Base-by-base conservation (phyloP, 2,888 invertebrate species). In the Saturnia japonica region DNA sequence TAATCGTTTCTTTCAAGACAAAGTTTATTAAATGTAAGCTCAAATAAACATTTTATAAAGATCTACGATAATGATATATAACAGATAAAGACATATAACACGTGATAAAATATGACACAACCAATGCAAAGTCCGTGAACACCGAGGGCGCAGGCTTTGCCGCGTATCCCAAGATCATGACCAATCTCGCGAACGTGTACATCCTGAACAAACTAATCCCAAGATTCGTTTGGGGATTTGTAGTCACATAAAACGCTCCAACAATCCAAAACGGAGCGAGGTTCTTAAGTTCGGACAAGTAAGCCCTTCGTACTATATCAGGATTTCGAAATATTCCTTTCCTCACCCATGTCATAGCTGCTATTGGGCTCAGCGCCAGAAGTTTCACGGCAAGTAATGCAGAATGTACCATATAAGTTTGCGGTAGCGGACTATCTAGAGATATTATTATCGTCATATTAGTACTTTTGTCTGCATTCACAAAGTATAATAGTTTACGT, bases 191-290 rank as follows among this genome's bases (percentile, higher is more conserved):
- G 1, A 80, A 54, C 7, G 67, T 70, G 9, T 70, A 70, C 22
- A 66, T 70, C 11, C 67, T 51, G 54, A 67, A 67, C 14, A 70
- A 67, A 42, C 67, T 67, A 12, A 70, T 54, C 19, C 70, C 70
- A 2, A 70, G 54, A 54, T 72, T 70, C 9, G 28, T 16, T 14
- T 68, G 71, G 22, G 70, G 69, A 42, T 66, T n/a, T 0, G 85
- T 88, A 0, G 87, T 88, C 12, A 87, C 77, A 71, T 87, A 89
- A 14, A 90, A 67, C 0, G 86, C 88, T 2, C 84, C 87, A 0
- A 86, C 78, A 1, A 88, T 75, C 90, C 90, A 90, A 72, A 85
- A 89, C 0, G 90, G 90, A 1, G 86, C 83, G 14, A 90, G 69
- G 22, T 82, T 83, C 79, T 90, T 90, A 68, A 91, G 72, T 67